A percentile compares a stretch with the other conserved stretches of the same genome.
These are phyloP conservation scores for Aphaenogaster floridana DNA, from an alignment of 1,140 invertebrate species.

Conservation along the genomic window DNA sequence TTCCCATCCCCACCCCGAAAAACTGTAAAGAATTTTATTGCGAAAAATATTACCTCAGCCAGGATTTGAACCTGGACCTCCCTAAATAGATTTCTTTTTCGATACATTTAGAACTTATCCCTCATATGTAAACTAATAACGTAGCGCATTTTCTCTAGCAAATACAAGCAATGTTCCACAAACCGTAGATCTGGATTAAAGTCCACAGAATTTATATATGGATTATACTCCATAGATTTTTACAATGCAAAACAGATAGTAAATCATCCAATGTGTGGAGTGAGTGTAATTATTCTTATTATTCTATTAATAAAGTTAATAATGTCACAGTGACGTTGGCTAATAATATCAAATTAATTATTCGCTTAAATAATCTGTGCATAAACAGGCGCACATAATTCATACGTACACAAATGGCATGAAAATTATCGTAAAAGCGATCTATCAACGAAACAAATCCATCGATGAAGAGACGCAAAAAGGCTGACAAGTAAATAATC, in stretches of 20 bases:
- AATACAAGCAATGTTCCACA: background rate
- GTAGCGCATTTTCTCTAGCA: background rate
- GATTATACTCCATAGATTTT: background rate
- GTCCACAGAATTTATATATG: background rate
- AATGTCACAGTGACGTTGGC: background rate
- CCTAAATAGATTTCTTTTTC: background rate
- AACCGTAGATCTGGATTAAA: background rate
- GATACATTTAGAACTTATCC: background rate
- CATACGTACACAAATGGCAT: background rate
- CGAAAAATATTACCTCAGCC: too few species aligned
- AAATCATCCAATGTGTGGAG: background rate
- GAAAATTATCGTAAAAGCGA: background rate
- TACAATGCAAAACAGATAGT: background rate
- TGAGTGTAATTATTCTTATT: background rate
- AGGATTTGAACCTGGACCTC: too few species aligned
- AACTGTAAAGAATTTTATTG: too few species aligned
- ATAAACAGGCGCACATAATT: background rate
- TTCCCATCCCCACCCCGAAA: too few species aligned
- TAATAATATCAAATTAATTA: constrained; percentile 6
- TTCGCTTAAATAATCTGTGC: background rate
- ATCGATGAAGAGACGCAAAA: background rate
- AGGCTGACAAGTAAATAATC: constrained; percentile 44
- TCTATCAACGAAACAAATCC: constrained; percentile 22
- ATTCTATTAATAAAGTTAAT: constrained; percentile 1
- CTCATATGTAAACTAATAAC: background rate